These are phyloP conservation scores for Trinectes maculatus DNA, from an alignment of 2,113 vertebrate genomes.

Conservation along the genomic window DNA sequence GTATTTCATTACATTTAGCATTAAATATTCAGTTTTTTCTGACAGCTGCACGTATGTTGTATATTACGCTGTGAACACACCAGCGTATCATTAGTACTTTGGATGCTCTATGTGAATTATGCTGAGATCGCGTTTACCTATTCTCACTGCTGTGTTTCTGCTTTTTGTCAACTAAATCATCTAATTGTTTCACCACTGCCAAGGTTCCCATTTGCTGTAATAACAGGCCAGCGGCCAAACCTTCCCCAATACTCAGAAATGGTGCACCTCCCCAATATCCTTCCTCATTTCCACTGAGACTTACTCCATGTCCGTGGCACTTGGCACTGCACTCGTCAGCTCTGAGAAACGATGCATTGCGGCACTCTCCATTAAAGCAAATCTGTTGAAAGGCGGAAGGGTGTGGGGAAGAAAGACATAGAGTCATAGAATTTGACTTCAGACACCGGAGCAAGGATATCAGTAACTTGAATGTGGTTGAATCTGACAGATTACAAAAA, in stretches of 20 bases:
- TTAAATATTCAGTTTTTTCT: too few relatives aligned
- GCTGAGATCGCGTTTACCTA: background rate
- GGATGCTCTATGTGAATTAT: background rate
- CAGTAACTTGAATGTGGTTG: background rate
- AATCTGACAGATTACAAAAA: background rate
- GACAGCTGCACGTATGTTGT: background rate
- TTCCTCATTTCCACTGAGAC: slow-evolving; percentile 46
- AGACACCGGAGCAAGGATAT: background rate
- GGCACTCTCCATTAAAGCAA: slow-evolving; percentile 94
- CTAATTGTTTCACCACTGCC: slow-evolving; percentile 5
- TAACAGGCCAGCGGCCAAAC: slow-evolving; percentile 42
- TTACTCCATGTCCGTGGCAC: slow-evolving; percentile 90
- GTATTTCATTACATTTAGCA: background rate
- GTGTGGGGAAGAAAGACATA: background rate
- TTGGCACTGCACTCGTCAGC: slow-evolving; percentile 87
- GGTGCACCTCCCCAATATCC: slow-evolving; percentile 13
- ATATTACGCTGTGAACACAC: background rate
- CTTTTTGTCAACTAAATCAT: slow-evolving; percentile 36
- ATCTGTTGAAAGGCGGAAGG: slow-evolving; percentile 80
- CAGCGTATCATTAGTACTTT: too few relatives aligned
- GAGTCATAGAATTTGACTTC: background rate
- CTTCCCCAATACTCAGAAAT: background rate
- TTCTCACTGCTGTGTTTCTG: background rate
- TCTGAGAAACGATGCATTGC: slow-evolving; percentile 90
- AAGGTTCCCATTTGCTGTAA: slow-evolving; percentile 18